Evolutionary conservation across 1,140 invertebrate species (phyloP).

Genomic region (Saccostrea echinata): DNA sequence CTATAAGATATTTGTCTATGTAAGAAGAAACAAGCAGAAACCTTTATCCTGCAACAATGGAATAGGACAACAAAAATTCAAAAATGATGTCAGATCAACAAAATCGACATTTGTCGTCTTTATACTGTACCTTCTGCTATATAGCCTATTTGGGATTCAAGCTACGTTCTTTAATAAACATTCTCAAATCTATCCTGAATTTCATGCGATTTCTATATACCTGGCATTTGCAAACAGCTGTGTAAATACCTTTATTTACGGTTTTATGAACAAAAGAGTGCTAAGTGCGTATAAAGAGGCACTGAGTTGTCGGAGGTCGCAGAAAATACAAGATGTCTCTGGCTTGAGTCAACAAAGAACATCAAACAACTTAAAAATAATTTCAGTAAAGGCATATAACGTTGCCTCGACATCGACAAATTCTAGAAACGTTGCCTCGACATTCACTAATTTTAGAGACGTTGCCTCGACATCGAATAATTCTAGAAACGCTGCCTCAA

Average conservation of each 20-base stretch:
- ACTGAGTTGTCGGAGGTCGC: not conserved
- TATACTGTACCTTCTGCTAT: not conserved
- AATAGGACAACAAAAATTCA: not conserved
- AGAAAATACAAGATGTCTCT: not conserved
- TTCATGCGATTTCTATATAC: not conserved
- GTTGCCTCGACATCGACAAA: too few species aligned
- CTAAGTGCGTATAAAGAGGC: not conserved
- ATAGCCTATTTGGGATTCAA: not conserved
- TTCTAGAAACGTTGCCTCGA: too few species aligned
- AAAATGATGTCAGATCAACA: not conserved
- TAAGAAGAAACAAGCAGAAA: not conserved
- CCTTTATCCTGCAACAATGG: not conserved
- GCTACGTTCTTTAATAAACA: not conserved
- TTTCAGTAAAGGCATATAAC: too few species aligned
- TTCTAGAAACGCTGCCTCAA: too few species aligned
- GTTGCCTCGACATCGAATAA: too few species aligned
- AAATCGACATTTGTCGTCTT: not conserved
- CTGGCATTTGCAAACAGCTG: not conserved
- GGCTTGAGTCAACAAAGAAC: too few species aligned
- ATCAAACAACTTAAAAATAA: too few species aligned
- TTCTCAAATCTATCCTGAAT: not conserved
- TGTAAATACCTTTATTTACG: not conserved
- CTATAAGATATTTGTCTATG: not conserved
- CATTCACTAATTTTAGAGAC: too few species aligned
- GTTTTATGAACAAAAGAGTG: not conserved